A percentile compares a stretch with the other conserved stretches of the same genome.
Evolutionary conservation across 2,797 vertebrate species (phyloP).

Genomic region (Notamacropus eugenii): DNA sequence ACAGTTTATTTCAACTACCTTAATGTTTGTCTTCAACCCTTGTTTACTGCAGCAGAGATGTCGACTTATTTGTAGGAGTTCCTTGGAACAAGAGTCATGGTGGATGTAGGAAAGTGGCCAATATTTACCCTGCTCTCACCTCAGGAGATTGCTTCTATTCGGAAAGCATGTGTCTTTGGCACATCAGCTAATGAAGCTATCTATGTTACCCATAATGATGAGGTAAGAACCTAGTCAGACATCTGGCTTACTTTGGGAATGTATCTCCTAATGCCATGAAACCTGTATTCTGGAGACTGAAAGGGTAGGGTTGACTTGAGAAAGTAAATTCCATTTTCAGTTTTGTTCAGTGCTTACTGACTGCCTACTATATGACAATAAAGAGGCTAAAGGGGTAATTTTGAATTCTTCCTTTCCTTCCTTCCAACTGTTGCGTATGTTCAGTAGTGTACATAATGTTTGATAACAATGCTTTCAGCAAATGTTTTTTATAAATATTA

Average conservation of each 20-base stretch:
- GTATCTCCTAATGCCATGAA: slow-evolving; percentile 18
- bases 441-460: background rate
- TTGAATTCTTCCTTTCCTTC: background rate
- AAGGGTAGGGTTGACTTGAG: background rate
- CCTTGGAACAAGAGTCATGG: slow-evolving; percentile 87
- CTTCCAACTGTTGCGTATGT: background rate
- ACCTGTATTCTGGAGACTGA: background rate
- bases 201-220: slow-evolving; percentile 91
- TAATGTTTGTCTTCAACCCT: slow-evolving; percentile 5
- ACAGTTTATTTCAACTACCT: background rate
- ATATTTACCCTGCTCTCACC: slow-evolving; percentile 94
- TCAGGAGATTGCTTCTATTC: slow-evolving; percentile 90
- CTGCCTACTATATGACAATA: background rate
- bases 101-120: slow-evolving; percentile 97
- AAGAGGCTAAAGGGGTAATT: background rate
- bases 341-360: background rate
- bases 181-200: slow-evolving; percentile 95
- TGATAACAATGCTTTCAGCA: background rate
- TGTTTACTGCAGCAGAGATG: slow-evolving; percentile 70
- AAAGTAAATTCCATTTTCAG: background rate
- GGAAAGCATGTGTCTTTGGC: slow-evolving; percentile 94
- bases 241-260: background rate
- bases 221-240: slow-evolving; percentile 87
- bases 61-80: slow-evolving; percentile 56
- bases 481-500: background rate